Evolutionary conservation across 2,888 invertebrate genomes (phyloP), one percentile per base, ranked within the genome.

Genomic region (Dynastes grantii): DNA sequence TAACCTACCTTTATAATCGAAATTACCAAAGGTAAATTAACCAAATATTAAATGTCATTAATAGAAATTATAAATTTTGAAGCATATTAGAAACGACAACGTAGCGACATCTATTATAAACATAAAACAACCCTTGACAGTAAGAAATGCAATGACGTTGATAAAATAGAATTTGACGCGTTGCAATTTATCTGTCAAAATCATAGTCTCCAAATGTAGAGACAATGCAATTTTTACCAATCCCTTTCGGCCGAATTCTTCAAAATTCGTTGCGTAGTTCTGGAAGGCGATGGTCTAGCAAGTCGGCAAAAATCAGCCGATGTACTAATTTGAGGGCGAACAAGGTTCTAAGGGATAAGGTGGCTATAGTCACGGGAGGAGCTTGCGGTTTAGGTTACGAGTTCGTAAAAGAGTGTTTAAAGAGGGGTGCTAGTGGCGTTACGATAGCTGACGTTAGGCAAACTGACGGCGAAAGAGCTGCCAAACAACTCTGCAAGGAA

Each of bases 311-410:
- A 22, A 58, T 9, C 8, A 22, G 8, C 2, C 55, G 45, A 29
- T 75, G 73, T 22, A 27, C 6, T 2, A 55, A 75, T 0, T 13
- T 27, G 11, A 75, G 61, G 22, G 37, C 73, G 22, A 63, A 37
- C 11, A 78, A 71, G 22, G 93, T 93, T 84, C 86, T 93, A 78
- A 92, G 92, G 87, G 93, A 92, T 82, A 93, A 93, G 88, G 93
- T 94, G 78, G 94, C 92, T 49, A 89, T 95, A 80, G 91, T 95
- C 76, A 95, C 95, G 29, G 95, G 95, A 49, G 94, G 93, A 64
- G 94, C 94, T 13, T 91, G 92, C 76, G 94, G 94, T 76, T 93
- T 95, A 82, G 95, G 95, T 4, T 90, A 92, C 76, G 91, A 92
- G 2, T 93, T 92, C 84, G 92, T 92, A 81, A 92, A 93, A 83